These are phyloP conservation scores for Catharus fuscescens DNA, from an alignment of 2,113 vertebrate genomes.

Conservation along the genomic window DNA sequence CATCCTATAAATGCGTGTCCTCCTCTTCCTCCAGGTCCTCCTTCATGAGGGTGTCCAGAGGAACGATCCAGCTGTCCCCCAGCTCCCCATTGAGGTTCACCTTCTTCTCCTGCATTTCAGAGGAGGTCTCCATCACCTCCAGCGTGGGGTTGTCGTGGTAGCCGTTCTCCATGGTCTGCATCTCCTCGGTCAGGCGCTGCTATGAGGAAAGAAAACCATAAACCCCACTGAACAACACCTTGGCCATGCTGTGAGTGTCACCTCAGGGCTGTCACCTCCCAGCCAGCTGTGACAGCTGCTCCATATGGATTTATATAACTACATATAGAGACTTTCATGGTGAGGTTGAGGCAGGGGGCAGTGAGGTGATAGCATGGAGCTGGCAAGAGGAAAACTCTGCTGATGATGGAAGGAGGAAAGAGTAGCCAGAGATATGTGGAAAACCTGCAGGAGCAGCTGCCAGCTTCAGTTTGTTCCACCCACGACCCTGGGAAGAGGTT, in stretches of 20 bases:
- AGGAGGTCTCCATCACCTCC: constrained; percentile 96
- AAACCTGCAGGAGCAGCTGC: constrained; percentile 26
- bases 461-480: background rate
- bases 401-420: background rate
- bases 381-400: background rate
- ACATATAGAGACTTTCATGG: accelerated
- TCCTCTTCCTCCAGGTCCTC: constrained; percentile 90
- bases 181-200: constrained; percentile 94
- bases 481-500: background rate
- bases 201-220: constrained; percentile 40
- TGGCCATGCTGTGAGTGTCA: background rate
- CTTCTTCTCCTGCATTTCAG: constrained; percentile 96
- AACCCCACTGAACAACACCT: background rate
- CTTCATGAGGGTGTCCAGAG: constrained; percentile 90
- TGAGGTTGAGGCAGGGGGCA: background rate
- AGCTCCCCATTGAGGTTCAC: constrained; percentile 86
- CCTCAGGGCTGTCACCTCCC: background rate
- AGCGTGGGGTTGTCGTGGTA: constrained; percentile 97
- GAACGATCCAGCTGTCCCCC: constrained; percentile 97
- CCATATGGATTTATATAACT: accelerated
- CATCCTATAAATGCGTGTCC: constrained; percentile 91
- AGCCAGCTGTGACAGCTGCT: background rate
- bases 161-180: constrained; percentile 94
- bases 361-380: background rate
- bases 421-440: background rate